phyloP scores from a whole-genome alignment of 2,797 vertebrate species.

The Eidolon dupreanum region DNA sequence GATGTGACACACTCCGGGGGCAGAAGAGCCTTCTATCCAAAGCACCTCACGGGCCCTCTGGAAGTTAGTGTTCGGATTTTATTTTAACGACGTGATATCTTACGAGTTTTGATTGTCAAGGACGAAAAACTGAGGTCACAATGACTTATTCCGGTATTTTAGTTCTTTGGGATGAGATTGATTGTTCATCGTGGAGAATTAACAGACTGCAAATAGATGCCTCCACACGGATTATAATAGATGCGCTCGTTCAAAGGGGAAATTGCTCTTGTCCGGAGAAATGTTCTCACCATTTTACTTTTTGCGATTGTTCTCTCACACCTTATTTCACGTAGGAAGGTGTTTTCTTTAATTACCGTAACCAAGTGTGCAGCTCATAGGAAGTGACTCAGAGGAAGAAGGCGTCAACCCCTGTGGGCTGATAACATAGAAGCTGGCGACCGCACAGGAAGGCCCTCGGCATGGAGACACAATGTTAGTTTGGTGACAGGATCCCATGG shows the following conservation, averaged over 20 bases:
- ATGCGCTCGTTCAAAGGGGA: conserved; percentile 59
- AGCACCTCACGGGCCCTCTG: not conserved
- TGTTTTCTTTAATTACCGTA: conserved; percentile 70
- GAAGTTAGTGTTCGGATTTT: not conserved
- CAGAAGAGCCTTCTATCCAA: not conserved
- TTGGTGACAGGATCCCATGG: conserved; percentile 13
- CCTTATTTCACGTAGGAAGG: conserved; percentile 75
- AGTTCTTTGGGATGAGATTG: conserved; percentile 42
- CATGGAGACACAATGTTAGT: conserved; percentile 57
- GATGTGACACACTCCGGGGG: not conserved
- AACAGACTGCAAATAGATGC: conserved; percentile 63
- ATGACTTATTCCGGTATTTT: conserved; percentile 38
- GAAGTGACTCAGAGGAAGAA: conserved; percentile 82
- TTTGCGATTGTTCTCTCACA: conserved; percentile 68
- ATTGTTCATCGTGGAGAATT: not conserved
- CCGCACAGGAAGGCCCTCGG: conserved; percentile 71
- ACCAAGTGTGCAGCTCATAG: conserved; percentile 61
- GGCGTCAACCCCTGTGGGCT: conserved; percentile 62
- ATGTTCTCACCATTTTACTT: conserved; percentile 78
- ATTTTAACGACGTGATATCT: not conserved
- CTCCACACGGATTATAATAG: conserved; percentile 28
- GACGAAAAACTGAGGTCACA: not conserved
- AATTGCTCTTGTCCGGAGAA: conserved; percentile 68
- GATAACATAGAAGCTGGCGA: conserved; percentile 76
- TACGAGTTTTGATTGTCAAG: not conserved